Evolutionary conservation across 2,888 invertebrate species (phyloP).

Genomic region (Myopa testacea): DNA sequence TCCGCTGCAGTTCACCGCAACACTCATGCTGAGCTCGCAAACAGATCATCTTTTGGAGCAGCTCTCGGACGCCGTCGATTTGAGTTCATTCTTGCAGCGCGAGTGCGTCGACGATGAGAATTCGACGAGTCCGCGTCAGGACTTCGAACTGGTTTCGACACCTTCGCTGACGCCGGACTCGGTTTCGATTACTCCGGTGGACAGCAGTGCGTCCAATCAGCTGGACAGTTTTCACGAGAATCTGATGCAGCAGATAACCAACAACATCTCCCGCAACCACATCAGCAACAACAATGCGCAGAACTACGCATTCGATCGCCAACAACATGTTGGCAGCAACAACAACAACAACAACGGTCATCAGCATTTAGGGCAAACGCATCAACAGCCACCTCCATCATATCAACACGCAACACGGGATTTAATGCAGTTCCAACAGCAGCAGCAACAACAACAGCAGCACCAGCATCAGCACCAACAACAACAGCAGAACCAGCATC

Average conservation of each 20-base stretch:
- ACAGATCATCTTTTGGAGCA: conserved; percentile 83
- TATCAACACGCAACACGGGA: conserved; percentile 63
- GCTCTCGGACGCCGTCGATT: conserved; percentile 83
- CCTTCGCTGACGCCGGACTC: conserved; percentile 80
- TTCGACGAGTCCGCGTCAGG: conserved; percentile 71
- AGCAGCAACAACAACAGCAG: conserved; percentile 73
- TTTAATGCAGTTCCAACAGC: conserved; percentile 56
- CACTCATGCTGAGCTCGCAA: conserved; percentile 81
- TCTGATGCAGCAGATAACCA: conserved; percentile 72
- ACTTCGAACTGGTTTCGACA: conserved; percentile 78
- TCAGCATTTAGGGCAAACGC: conserved; percentile 49
- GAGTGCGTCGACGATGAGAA: conserved; percentile 70
- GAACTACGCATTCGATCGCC: conserved; percentile 56
- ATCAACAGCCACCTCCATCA: conserved; percentile 60
- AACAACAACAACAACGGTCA: conserved; percentile 69
- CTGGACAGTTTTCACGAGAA: conserved; percentile 84
- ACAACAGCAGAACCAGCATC: conserved; percentile 58
- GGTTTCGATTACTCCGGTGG: conserved; percentile 69
- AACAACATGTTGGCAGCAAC: conserved; percentile 71
- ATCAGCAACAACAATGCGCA: conserved; percentile 65
- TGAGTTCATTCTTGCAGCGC: conserved; percentile 80
- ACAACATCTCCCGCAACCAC: conserved; percentile 59
- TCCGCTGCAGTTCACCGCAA: conserved; percentile 85
- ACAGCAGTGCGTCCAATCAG: conserved; percentile 68
- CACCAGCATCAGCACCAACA: conserved; percentile 74